phyloP scores from a whole-genome alignment of 1,140 invertebrate species.

The Idris sp. region DNA sequence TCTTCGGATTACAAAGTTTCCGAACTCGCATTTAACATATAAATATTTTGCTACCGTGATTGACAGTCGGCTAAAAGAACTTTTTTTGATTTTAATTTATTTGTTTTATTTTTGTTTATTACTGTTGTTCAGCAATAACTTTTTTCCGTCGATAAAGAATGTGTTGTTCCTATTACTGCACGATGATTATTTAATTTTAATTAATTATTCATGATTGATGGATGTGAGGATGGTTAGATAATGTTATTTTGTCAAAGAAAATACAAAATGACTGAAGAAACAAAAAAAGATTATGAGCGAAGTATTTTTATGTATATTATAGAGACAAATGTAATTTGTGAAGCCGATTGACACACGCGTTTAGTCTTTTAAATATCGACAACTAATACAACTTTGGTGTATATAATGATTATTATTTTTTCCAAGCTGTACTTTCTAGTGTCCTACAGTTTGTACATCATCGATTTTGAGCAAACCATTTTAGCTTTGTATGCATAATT shows the following conservation, averaged over 20 bases:
- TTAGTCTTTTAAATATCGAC: constrained; percentile 43
- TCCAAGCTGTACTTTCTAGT: constrained; percentile 60
- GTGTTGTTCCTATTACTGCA: constrained; percentile 59
- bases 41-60: constrained; percentile 49
- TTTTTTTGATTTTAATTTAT: constrained; percentile 24
- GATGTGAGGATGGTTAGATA: constrained; percentile 31
- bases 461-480: constrained; percentile 58
- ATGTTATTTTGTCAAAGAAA: constrained; percentile 38
- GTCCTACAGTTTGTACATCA: constrained; percentile 63
- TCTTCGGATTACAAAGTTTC: constrained; percentile 64
- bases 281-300: no score
- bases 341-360: constrained; percentile 48
- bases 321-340: constrained; percentile 19
- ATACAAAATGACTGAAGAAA: constrained; percentile 24
- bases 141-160: constrained; percentile 40
- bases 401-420: constrained; percentile 60
- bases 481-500: constrained; percentile 64
- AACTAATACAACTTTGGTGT: constrained; percentile 55
- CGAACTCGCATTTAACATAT: constrained; percentile 68
- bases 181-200: constrained; percentile 24
- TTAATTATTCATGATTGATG: constrained; percentile 30
- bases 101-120: constrained; percentile 5
- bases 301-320: constrained; percentile 61
- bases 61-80: constrained; percentile 46
- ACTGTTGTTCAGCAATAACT: constrained; percentile 3